A percentile compares a stretch with the other conserved stretches of the same genome.
phyloP scores from a whole-genome alignment of 2,888 invertebrate genomes.

The Troides helena region DNA sequence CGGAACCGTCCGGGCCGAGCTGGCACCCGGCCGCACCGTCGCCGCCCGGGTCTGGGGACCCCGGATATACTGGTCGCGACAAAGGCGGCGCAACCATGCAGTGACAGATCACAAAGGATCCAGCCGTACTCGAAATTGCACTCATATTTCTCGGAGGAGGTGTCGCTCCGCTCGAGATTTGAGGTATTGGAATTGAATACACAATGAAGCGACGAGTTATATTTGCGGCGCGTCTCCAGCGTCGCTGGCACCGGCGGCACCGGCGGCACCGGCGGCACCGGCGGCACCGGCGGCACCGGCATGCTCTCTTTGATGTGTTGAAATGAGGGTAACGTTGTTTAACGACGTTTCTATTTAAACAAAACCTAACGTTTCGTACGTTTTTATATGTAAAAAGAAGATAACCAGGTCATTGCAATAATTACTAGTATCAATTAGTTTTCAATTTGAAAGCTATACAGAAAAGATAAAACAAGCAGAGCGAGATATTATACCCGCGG shows the following conservation, averaged over 20 bases:
- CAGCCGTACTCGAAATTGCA: slow-evolving; percentile 51
- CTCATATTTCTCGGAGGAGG: slow-evolving; percentile 57
- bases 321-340: too few species aligned
- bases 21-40: slow-evolving; percentile 29
- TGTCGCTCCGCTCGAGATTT: slow-evolving; percentile 42
- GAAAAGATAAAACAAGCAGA: too few species aligned
- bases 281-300: neutral
- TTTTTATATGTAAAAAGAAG: too few species aligned
- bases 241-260: neutral
- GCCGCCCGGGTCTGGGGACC: slow-evolving; percentile 20
- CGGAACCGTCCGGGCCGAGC: slow-evolving; percentile 31
- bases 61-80: slow-evolving; percentile 32
- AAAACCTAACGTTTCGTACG: too few species aligned
- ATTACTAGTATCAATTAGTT: too few species aligned
- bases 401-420: too few species aligned
- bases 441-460: too few species aligned
- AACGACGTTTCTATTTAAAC: too few species aligned
- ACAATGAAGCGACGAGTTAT: neutral
- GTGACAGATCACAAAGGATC: slow-evolving; percentile 37
- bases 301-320: neutral
- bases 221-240: neutral
- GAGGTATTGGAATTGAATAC: slow-evolving; percentile 17
- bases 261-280: neutral
- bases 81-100: slow-evolving; percentile 18
- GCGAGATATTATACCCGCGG: too few species aligned